Percentiles rank a stretch among this genome's conserved stretches.
phyloP scores from a whole-genome alignment of 2,113 vertebrate genomes.

The Todiramphus chloris region DNA sequence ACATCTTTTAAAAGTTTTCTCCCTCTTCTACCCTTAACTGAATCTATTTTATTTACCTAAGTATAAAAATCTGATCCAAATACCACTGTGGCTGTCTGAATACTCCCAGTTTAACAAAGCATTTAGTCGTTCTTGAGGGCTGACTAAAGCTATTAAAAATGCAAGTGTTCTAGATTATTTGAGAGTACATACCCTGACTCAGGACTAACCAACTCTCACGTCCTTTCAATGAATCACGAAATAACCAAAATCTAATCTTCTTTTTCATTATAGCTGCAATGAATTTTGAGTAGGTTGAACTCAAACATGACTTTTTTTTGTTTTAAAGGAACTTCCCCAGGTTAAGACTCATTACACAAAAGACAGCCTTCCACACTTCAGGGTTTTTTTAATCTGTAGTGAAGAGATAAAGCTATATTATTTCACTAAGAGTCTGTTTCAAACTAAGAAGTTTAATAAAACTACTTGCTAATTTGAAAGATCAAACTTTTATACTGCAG shows the following conservation, averaged over 20 bases:
- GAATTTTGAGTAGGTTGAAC: background rate
- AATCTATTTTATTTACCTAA: background rate
- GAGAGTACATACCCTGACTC: background rate
- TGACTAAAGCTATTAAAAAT: background rate
- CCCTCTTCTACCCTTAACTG: background rate
- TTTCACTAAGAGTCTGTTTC: background rate
- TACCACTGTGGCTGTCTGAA: background rate
- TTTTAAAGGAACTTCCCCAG: background rate
- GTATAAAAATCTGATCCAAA: background rate
- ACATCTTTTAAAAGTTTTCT: background rate
- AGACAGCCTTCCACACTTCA: background rate
- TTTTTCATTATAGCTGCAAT: background rate
- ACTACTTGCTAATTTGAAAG: background rate
- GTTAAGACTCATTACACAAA: background rate
- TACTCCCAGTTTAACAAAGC: background rate
- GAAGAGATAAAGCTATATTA: background rate
- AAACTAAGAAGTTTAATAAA: background rate
- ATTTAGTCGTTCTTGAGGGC: background rate
- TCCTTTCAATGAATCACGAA: background rate
- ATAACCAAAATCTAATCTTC: background rate
- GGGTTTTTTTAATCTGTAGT: too few relatives aligned
- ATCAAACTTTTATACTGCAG: background rate
- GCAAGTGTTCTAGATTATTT: background rate
- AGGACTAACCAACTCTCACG: background rate
- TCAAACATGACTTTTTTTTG: background rate